A percentile compares a stretch with the other conserved stretches of the same genome.
These are phyloP conservation scores for Pristionchus mayeri DNA, from an alignment of 2,888 invertebrate species.

Conservation along the genomic window DNA sequence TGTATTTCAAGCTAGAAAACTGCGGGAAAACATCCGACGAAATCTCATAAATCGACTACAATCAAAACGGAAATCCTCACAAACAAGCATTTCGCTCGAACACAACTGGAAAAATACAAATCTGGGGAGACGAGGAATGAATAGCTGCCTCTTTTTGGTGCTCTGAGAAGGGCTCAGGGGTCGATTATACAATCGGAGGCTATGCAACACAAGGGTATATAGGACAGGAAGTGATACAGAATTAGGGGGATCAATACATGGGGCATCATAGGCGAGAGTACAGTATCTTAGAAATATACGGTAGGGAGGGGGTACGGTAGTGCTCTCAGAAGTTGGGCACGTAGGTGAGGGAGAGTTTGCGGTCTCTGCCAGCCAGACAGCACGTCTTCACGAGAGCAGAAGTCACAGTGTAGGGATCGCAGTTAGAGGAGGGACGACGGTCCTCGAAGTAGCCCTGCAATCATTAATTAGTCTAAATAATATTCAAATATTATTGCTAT, in stretches of 20 bases:
- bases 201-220: no score
- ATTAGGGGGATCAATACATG: no score
- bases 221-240: neutral
- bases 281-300: neutral
- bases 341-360: constrained; percentile 62
- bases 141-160: no score
- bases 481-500: no score
- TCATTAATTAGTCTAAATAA: no score
- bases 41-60: neutral
- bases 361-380: constrained; percentile 63
- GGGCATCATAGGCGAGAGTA: neutral
- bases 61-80: neutral
- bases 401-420: constrained; percentile 70
- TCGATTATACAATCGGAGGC: no score
- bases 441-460: constrained; percentile 73
- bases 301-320: neutral
- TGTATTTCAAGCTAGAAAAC: neutral
- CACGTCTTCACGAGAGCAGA: constrained; percentile 65
- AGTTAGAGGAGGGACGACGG: constrained; percentile 70
- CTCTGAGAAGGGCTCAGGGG: neutral
- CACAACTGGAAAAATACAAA: neutral
- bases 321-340: constrained; percentile 63
- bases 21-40: neutral
- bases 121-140: no score
- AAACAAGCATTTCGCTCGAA: neutral